Conservation (phyloP, 2,888 invertebrate genomes). For the Macaria liturata region DNA sequence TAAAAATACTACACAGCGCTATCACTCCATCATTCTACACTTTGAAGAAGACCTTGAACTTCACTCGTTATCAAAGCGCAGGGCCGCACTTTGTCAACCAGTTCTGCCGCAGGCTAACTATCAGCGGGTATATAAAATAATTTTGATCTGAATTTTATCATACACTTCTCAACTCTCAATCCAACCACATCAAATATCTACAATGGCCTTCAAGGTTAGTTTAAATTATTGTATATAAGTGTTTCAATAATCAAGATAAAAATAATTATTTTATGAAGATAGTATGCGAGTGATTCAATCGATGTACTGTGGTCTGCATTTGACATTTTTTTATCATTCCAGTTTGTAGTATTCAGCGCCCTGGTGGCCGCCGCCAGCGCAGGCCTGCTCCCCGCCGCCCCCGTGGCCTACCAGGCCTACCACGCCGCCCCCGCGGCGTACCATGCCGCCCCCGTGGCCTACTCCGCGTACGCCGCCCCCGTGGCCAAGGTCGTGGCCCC, state of each 20-base stretch:
- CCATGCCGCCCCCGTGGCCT: conserved; percentile 39
- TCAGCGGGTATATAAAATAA: conserved; percentile 28
- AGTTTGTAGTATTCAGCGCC: conserved; percentile 40
- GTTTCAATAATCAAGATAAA: no score
- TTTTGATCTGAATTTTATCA: conserved; percentile 26
- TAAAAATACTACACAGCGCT: no score
- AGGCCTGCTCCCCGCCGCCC: conserved; percentile 40
- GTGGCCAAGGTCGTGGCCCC: conserved; percentile 27
- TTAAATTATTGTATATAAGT: not conserved
- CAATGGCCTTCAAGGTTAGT: conserved; percentile 39
- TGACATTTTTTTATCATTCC: conserved; percentile 3
- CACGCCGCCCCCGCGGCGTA: conserved; percentile 33
- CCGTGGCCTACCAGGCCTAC: conserved; percentile 21
- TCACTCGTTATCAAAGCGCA: conserved; percentile 4
- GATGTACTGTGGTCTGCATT: no score
- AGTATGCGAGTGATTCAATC: no score
- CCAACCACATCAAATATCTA: conserved; percentile 23
- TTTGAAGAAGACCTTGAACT: conserved; percentile 1
- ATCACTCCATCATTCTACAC: no score
- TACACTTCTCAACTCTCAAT: conserved; percentile 23
- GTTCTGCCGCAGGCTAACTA: conserved; percentile 27
- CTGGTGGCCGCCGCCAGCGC: conserved; percentile 39
- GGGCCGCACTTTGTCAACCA: not conserved
- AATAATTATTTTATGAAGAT: no score
- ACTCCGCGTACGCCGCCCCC: conserved; percentile 16